A percentile compares a stretch with the other conserved stretches of the same genome.
phyloP scores from a whole-genome alignment of 2,113 vertebrate species.

The Coptodon bakossiorum region DNA sequence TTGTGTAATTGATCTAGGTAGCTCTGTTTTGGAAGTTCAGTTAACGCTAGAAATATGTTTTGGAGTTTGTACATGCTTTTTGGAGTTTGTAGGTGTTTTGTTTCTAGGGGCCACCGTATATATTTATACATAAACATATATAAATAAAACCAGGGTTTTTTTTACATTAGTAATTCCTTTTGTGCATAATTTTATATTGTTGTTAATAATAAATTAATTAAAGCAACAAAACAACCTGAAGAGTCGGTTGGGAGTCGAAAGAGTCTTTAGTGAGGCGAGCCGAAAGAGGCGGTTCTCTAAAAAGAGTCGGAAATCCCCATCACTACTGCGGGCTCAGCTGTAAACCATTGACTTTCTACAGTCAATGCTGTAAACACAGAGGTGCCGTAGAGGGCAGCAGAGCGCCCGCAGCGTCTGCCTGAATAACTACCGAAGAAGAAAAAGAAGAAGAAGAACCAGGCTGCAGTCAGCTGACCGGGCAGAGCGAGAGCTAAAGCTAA shows the following conservation, averaged over 20 bases:
- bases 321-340: not conserved
- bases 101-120: too few species aligned
- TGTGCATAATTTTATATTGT: not conserved
- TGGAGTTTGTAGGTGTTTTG: too few species aligned
- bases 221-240: not conserved
- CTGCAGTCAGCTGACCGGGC: not conserved
- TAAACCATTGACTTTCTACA: not conserved
- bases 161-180: not conserved
- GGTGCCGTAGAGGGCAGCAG: not conserved
- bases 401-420: not conserved
- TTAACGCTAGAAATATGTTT: not conserved
- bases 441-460: not conserved
- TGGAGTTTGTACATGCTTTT: not conserved
- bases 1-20: not conserved
- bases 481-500: not conserved
- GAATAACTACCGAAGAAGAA: not conserved
- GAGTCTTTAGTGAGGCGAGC: rapidly evolving
- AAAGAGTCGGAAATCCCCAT: not conserved
- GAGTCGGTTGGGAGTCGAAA: not conserved
- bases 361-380: not conserved
- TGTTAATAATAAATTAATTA: not conserved
- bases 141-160: not conserved
- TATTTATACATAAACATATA: not conserved
- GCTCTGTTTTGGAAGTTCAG: not conserved
- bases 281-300: not conserved